A percentile compares a stretch with the other conserved stretches of the same genome.
These are phyloP conservation scores for Carabus problematicus DNA, from an alignment of 2,888 invertebrate genomes.

Conservation along the genomic window DNA sequence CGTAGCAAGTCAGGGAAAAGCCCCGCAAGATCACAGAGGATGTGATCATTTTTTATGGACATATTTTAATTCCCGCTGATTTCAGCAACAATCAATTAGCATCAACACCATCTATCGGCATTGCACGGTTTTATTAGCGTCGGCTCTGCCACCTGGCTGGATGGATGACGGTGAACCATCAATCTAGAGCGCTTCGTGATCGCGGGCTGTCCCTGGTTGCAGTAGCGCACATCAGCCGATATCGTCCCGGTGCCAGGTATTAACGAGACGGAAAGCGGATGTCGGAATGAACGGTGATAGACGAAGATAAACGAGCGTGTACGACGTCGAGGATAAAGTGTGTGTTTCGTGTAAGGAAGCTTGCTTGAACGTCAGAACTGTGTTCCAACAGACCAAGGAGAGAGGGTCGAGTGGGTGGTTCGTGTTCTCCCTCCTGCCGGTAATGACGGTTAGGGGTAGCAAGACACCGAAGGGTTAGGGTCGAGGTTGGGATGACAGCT, in stretches of 20 bases:
- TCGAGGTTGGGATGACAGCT: background rate
- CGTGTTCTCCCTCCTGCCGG: too few relatives aligned
- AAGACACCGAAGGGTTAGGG: background rate
- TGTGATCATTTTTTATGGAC: too few relatives aligned
- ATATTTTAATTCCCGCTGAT: background rate
- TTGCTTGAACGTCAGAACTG: background rate
- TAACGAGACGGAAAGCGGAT: conserved; percentile 41
- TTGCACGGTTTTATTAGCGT: too few relatives aligned
- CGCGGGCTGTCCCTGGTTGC: background rate
- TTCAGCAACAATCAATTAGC: background rate
- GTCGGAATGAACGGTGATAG: conserved; percentile 42
- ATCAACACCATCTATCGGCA: background rate
- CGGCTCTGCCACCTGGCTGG: conserved; percentile 14
- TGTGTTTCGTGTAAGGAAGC: conserved; percentile 38
- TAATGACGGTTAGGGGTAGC: conserved; percentile 23
- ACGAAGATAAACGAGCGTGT: conserved; percentile 40
- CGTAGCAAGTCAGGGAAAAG: conserved; percentile 1
- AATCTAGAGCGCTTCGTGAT: conserved; percentile 19
- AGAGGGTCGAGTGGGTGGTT: background rate
- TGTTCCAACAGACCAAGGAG: too few relatives aligned
- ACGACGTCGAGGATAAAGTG: conserved; percentile 34
- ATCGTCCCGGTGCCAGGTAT: conserved; percentile 35
- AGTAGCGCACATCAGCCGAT: conserved; percentile 19
- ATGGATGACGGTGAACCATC: conserved; percentile 21
- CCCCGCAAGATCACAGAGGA: too few relatives aligned